These are phyloP conservation scores for Venusia cambrica DNA, from an alignment of 2,888 invertebrate genomes.

Conservation along the genomic window DNA sequence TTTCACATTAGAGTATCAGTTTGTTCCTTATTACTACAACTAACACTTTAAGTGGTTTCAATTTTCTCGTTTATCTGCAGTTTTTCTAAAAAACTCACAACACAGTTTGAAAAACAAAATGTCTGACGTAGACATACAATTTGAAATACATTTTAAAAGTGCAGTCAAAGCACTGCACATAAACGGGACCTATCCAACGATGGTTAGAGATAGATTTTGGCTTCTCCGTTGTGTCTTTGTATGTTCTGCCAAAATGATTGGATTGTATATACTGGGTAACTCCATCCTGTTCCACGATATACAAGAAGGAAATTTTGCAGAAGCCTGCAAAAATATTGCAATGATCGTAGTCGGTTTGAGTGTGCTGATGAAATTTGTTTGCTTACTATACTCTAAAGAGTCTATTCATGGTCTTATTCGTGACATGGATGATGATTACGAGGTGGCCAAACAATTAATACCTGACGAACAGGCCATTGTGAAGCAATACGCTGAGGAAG, in stretches of 20 bases:
- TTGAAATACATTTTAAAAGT: constrained; percentile 41
- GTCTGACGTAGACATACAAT: constrained; percentile 25
- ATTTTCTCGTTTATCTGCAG: too few relatives aligned
- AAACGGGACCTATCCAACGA: constrained; percentile 43
- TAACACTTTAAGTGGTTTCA: too few relatives aligned
- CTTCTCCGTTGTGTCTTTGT: constrained; percentile 31
- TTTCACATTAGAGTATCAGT: too few relatives aligned
- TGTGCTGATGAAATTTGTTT: constrained; percentile 44
- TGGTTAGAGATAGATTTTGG: constrained; percentile 37
- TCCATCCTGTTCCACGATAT: constrained; percentile 46
- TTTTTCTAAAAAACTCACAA: too few relatives aligned
- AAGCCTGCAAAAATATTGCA: constrained; percentile 49
- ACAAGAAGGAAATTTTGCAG: constrained; percentile 36
- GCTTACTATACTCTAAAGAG: constrained; percentile 39
- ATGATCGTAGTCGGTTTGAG: constrained; percentile 47
- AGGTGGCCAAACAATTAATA: constrained; percentile 32
- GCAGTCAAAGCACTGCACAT: constrained; percentile 36
- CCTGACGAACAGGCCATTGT: constrained; percentile 44
- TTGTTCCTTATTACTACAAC: too few relatives aligned
- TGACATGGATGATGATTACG: constrained; percentile 47
- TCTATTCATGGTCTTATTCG: constrained; percentile 40
- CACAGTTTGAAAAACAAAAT: constrained; percentile 7
- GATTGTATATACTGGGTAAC: constrained; percentile 34
- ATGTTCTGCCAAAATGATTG: constrained; percentile 18
- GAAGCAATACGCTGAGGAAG: constrained; percentile 38